Evolutionary conservation across 2,797 vertebrate species (phyloP).

Genomic region (Allobates femoralis): DNA sequence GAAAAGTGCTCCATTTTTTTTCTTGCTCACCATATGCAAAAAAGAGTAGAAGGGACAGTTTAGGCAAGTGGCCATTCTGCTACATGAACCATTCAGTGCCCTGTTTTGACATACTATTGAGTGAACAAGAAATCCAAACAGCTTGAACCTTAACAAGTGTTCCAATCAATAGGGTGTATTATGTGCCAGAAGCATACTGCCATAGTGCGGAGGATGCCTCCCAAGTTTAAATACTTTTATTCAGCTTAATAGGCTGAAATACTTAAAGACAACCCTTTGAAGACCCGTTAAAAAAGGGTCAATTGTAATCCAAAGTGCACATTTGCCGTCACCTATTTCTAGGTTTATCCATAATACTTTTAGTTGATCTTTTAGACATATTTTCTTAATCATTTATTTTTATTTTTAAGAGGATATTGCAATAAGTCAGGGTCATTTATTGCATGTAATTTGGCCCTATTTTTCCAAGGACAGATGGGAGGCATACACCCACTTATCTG

Average conservation of each 20-base stretch:
- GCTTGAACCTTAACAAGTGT: slow-evolving; percentile 99
- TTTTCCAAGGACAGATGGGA: background rate
- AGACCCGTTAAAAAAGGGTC: background rate
- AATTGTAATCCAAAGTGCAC: slow-evolving; percentile 3
- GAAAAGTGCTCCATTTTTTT: slow-evolving; percentile 83
- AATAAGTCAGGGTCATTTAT: background rate
- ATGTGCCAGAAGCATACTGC: slow-evolving; percentile 86
- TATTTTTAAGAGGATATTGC: background rate
- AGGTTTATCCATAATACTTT: background rate
- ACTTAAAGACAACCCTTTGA: slow-evolving; percentile 9
- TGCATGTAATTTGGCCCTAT: background rate
- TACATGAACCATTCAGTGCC: slow-evolving; percentile 96
- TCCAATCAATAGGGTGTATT: slow-evolving; percentile 99
- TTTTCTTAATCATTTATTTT: background rate
- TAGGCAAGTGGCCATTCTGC: slow-evolving; percentile 86
- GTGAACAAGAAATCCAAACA: slow-evolving; percentile 98
- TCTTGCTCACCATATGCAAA: slow-evolving; percentile 87
- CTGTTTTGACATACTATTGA: slow-evolving; percentile 97
- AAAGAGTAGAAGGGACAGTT: slow-evolving; percentile 85
- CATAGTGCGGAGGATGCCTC: slow-evolving; percentile 66
- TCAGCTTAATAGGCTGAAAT: slow-evolving; percentile 31
- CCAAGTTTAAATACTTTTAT: slow-evolving; percentile 47
- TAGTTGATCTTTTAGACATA: background rate
- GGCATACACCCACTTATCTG: background rate
- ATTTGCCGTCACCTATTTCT: background rate